Conservation (phyloP, 1,140 invertebrate genomes). For the Zaprionus africanus region DNA sequence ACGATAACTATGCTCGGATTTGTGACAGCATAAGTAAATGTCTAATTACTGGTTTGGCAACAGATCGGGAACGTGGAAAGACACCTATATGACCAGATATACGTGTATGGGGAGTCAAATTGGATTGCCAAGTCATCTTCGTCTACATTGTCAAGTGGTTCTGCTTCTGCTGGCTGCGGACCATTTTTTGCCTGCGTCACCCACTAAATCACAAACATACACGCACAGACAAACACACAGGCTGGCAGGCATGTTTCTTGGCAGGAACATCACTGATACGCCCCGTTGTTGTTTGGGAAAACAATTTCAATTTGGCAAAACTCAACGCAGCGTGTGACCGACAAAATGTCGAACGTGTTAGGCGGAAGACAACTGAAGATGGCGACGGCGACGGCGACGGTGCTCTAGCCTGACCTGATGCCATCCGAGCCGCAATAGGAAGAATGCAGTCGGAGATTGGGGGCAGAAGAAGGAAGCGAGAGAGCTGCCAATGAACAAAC, state of each 20-base stretch:
- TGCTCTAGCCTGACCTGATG: background rate
- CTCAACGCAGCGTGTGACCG: slow-evolving; percentile 64
- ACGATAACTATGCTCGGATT: background rate
- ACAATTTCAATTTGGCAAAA: slow-evolving; percentile 79
- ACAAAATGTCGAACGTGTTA: slow-evolving; percentile 74
- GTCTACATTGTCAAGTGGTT: background rate
- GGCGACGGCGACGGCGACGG: background rate
- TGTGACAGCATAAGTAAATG: background rate
- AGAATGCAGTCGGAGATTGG: slow-evolving; percentile 15
- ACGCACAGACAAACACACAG: background rate
- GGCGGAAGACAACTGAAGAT: slow-evolving; percentile 21
- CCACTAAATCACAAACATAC: slow-evolving; percentile 3
- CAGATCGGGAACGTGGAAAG: background rate
- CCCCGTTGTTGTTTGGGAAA: slow-evolving; percentile 54
- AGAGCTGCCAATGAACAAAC: slow-evolving; percentile 70
- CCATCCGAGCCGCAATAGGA: slow-evolving; percentile 15
- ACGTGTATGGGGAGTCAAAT: background rate
- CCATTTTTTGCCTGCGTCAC: slow-evolving; percentile 17
- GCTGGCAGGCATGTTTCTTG: slow-evolving; percentile 17
- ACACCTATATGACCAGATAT: background rate
- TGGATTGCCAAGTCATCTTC: background rate
- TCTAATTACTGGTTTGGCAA: background rate
- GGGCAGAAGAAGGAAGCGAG: slow-evolving; percentile 17
- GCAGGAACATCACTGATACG: slow-evolving; percentile 33
- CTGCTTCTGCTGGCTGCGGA: background rate